Conservation (phyloP, 2,888 invertebrate genomes). For the Liopterus haemorrhoidalis region DNA sequence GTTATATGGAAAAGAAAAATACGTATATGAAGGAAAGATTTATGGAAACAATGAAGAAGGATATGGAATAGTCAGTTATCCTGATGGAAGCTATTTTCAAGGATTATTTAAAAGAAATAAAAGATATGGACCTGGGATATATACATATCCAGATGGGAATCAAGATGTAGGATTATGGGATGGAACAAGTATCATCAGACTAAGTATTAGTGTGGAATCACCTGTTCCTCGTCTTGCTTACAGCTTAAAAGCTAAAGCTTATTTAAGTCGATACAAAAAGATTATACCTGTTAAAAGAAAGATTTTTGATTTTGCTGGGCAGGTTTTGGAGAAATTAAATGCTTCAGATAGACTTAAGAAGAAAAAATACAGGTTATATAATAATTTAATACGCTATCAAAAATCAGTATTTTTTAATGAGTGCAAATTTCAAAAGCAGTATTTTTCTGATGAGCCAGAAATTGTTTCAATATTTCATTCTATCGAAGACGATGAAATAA, state of each 20-base stretch:
- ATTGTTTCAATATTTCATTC: constrained; percentile 36
- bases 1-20: constrained; percentile 49
- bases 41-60: constrained; percentile 46
- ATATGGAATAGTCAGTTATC: constrained; percentile 49
- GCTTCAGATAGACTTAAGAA: constrained; percentile 3
- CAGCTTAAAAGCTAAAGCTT: constrained; percentile 35
- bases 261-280: constrained; percentile 38
- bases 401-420: constrained; percentile 40
- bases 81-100: constrained; percentile 47
- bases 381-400: constrained; percentile 35
- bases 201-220: constrained; percentile 34
- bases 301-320: constrained; percentile 27
- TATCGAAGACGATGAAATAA: constrained; percentile 4
- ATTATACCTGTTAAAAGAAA: constrained; percentile 36
- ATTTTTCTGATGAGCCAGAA: constrained; percentile 34
- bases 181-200: constrained; percentile 46
- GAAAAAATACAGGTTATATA: constrained; percentile 33
- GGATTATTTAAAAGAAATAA: constrained; percentile 50
- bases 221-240: constrained; percentile 36
- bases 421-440: constrained; percentile 32
- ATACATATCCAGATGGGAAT: constrained; percentile 43
- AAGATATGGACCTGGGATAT: constrained; percentile 55
- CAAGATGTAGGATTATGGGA: constrained; percentile 56
- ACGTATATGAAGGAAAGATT: constrained; percentile 52
- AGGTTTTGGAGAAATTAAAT: constrained; percentile 31